Percentiles rank a stretch among this genome's conserved stretches.
Evolutionary conservation across 1,140 invertebrate genomes (phyloP).

Genomic region (Caenorhabditis brenneri): DNA sequence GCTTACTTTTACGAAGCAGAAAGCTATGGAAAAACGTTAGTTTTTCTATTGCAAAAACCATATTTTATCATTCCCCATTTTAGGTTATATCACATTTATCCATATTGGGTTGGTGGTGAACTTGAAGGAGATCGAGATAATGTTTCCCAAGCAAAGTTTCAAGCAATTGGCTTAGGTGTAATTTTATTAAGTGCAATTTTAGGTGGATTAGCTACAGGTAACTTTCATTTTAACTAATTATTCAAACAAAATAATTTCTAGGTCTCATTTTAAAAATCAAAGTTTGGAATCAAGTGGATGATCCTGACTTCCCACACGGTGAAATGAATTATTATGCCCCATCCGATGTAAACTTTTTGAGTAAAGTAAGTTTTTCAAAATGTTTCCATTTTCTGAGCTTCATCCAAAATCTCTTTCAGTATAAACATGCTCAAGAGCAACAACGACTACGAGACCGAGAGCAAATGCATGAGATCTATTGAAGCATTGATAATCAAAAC

Average conservation of each 20-base stretch:
- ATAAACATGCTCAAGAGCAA: constrained; percentile 49
- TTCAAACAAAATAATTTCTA: constrained; percentile 71
- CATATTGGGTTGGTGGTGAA: constrained; percentile 72
- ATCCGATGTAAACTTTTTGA: constrained; percentile 65
- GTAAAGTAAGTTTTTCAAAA: constrained; percentile 71
- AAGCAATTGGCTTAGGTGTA: constrained; percentile 79
- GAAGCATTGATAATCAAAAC: constrained; percentile 23
- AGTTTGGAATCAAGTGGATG: constrained; percentile 64
- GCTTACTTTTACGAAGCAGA: constrained; percentile 63
- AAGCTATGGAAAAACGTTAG: constrained; percentile 64
- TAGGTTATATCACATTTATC: constrained; percentile 74
- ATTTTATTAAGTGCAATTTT: constrained; percentile 79
- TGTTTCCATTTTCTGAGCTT: constrained; percentile 73
- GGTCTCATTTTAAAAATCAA: constrained; percentile 61
- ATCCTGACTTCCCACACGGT: constrained; percentile 60
- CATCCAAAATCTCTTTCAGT: background rate
- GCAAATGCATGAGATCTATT: constrained; percentile 47
- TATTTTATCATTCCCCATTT: constrained; percentile 45
- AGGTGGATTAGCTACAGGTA: constrained; percentile 83
- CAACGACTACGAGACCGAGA: constrained; percentile 44
- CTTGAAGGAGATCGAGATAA: constrained; percentile 74
- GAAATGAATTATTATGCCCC: constrained; percentile 69
- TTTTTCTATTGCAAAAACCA: background rate
- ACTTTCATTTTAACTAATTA: constrained; percentile 76
- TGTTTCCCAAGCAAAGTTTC: constrained; percentile 80